A percentile compares a stretch with the other conserved stretches of the same genome.
phyloP scores from a whole-genome alignment of 2,888 invertebrate species.

The Epiblema foenella region DNA sequence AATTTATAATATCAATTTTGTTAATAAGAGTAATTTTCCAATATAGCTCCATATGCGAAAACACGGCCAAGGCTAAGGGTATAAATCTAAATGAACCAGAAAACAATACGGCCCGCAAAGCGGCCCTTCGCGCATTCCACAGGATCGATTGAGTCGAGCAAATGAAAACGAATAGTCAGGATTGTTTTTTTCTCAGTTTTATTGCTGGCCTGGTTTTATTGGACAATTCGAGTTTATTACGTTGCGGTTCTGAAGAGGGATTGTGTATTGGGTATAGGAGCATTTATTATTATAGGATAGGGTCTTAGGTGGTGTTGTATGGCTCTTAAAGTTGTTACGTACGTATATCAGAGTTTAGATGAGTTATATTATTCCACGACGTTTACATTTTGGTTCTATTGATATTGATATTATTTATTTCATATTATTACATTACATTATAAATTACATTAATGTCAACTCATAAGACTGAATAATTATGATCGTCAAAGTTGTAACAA shows the following conservation, averaged over 20 bases:
- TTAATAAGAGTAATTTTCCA: not conserved
- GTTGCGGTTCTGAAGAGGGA: conserved; percentile 40
- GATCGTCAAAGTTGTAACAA: too few species aligned
- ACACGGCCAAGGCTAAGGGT: conserved; percentile 8
- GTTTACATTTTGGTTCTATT: too few species aligned
- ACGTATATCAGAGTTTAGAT: not conserved
- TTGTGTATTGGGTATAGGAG: conserved; percentile 25
- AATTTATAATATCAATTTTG: not conserved
- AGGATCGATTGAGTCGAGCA: conserved; percentile 39
- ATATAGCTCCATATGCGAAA: not conserved
- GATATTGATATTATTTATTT: too few species aligned
- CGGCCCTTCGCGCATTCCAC: conserved; percentile 32
- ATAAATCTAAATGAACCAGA: conserved; percentile 16
- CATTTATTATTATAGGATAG: conserved; percentile 8
- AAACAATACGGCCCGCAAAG: conserved; percentile 25
- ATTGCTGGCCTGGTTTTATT: conserved; percentile 46
- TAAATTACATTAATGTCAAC: too few species aligned
- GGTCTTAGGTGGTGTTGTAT: not conserved
- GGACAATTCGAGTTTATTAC: conserved; percentile 49
- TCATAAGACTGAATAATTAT: too few species aligned
- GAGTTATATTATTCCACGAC: too few species aligned
- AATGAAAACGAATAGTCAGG: conserved; percentile 43
- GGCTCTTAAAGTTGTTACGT: not conserved
- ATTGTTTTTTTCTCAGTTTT: conserved; percentile 44
- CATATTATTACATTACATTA: too few species aligned